Conservation (phyloP, 2,888 invertebrate species). For the Euspilapteryx auroguttella region DNA sequence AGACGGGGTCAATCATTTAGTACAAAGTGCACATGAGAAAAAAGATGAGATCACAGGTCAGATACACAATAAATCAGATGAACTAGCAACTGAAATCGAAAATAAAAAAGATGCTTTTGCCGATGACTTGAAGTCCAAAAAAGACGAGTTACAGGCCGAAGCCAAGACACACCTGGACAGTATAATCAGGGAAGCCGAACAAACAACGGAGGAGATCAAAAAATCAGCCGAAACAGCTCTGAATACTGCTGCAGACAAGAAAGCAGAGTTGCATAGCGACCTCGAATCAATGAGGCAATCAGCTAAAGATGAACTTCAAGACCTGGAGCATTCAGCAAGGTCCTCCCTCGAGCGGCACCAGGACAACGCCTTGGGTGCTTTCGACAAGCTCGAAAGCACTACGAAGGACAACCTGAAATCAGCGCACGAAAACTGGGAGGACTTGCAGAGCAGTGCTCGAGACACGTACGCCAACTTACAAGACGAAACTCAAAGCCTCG, state of each 20-base stretch:
- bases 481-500: constrained; percentile 17
- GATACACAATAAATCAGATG: background rate
- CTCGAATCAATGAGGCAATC: constrained; percentile 15
- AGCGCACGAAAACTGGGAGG: constrained; percentile 39
- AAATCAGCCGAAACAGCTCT: constrained; percentile 37
- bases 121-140: constrained; percentile 14
- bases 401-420: constrained; percentile 43
- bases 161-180: constrained; percentile 28
- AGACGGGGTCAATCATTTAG: background rate
- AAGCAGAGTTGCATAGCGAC: constrained; percentile 23
- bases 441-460: constrained; percentile 40
- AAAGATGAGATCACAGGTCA: background rate
- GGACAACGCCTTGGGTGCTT: constrained; percentile 46
- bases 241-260: constrained; percentile 31
- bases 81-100: no score
- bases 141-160: constrained; percentile 16
- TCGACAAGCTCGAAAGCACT: constrained; percentile 48
- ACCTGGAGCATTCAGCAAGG: constrained; percentile 30
- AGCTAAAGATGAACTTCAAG: constrained; percentile 17
- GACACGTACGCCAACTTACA: constrained; percentile 42
- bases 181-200: constrained; percentile 44
- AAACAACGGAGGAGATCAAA: constrained; percentile 44
- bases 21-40: constrained; percentile 2
- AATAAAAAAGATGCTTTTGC: constrained; percentile 1
- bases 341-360: constrained; percentile 37